Base-by-base conservation (phyloP, 2,888 invertebrate species). In the Leptothorax acervorum region DNA sequence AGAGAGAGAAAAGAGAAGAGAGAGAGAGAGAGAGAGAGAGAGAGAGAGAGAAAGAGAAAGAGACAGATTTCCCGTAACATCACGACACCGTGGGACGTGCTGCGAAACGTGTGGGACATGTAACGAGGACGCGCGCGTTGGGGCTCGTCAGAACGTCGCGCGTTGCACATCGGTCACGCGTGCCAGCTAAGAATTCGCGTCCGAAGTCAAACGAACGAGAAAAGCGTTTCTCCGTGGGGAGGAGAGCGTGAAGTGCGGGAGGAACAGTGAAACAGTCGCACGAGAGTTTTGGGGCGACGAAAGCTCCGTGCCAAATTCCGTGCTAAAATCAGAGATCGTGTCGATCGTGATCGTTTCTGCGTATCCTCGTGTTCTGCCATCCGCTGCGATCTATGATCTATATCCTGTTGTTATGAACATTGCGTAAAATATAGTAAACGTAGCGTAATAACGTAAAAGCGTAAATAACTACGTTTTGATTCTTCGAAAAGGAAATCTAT, bases 111-210 rank as follows among this genome's bases (percentile, higher is more conserved):
- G 83, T 85, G 83, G 78, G 79, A 87, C 84, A 82, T 85, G 85
- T 89, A 88, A 88, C 88, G 86, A 87, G 75, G 79, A 83, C 82
- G 65, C 82, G 85, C 81, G 78, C 87, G 75, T 83, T 62, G 89
- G 85, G 88, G 83, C 90, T 90, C 90, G 86, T 92, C 90, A 87
- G 88, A 90, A 88, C 86, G 87, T 88, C 89, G 87, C 89, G 88
- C 89, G 88, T 89, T 90, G 87, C 90, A 76, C 90, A 92, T 92
- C 92, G 91, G 91, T 93, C 92, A 92, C 92, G 88, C 89, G 92
- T 92, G 93, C 92, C 93, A 92, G 88, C 91, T 89, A 90, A 90
- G 92, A 92, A 92, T 93, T 90, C 85, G 85, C 87, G 85, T 84
- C 86, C 84, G 63, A 87, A 91, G 86, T 88, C 87, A 79, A 75